A percentile compares a stretch with the other conserved stretches of the same genome.
Conservation (phyloP, 1,140 invertebrate species). For the Nebria ingens region DNA sequence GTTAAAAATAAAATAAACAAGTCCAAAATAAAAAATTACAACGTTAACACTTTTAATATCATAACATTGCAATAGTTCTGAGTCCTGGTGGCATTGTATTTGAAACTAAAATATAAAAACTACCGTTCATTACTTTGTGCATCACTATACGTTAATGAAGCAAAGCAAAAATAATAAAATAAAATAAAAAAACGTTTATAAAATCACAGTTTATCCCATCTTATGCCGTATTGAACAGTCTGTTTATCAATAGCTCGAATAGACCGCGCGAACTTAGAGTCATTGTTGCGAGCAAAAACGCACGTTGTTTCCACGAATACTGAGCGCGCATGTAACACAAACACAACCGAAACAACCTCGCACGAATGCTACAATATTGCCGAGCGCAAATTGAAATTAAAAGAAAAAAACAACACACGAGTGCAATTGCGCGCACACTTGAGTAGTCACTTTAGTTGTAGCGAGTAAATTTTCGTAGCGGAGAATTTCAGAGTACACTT, state of each 20-base stretch:
- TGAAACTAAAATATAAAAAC: constrained; percentile 15
- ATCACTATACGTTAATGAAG: constrained; percentile 14
- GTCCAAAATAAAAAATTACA: constrained; percentile 27
- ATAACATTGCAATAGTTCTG: constrained; percentile 27
- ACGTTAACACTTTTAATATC: constrained; percentile 25
- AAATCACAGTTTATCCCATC: constrained; percentile 21
- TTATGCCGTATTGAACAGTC: not conserved
- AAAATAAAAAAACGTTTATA: constrained; percentile 17
- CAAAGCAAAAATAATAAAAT: constrained; percentile 18
- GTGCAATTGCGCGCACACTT: no score
- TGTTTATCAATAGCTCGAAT: not conserved
- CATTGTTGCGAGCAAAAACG: no score
- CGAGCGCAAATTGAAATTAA: no score
- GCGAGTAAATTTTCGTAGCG: constrained; percentile 1
- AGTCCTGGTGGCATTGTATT: constrained; percentile 19
- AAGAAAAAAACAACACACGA: no score
- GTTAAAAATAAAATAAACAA: constrained; percentile 21
- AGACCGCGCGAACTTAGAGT: no score
- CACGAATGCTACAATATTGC: no score
- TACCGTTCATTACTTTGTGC: constrained; percentile 14
- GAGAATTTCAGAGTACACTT: constrained; percentile 11
- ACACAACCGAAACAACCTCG: no score
- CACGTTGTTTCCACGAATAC: not conserved
- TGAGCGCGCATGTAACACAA: no score
- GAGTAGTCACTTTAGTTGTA: not conserved